Base-by-base conservation (phyloP, 2,797 vertebrate species). In the Catharus ustulatus region DNA sequence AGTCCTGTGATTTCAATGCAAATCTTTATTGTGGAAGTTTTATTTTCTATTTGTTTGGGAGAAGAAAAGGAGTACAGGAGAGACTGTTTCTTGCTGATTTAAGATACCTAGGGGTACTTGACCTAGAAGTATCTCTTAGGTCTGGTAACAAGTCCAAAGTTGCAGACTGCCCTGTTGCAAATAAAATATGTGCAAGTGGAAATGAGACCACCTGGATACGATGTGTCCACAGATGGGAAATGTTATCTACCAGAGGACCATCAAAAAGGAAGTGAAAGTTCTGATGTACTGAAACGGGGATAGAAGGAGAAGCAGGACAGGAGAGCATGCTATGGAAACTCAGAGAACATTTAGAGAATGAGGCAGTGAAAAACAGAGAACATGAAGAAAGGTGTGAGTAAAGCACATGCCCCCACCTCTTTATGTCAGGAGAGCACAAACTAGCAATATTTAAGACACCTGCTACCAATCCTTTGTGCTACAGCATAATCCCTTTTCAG, bases 1-100 rank as follows among this genome's bases (percentile, higher is more conserved):
- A 94, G 74, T 93, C 66, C 59, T 96, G 46, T 45, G 49, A 94
- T 94, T 96, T 92, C 88, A 86, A 58, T 93, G 84, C 62, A 95
- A 72, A 83, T 85, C 73, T 89, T 91, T 73, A 86, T 43, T 43
- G 27, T 61, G 30, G 30, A 74, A 87, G 5, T 1, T 0, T 0
- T 48, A 91, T 77, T 89, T 89, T 36, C 24, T 46, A 15, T 74
- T 72, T 92, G 49, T 67, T 83, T 87, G 2, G 20, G 11, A 89
- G 29, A 73, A 73, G 24, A 64, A 36, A 20, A n/a, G 15, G 21
- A 71, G 21, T 29, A 42, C 6, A 1, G 13, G 9, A 74, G 22
- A 84, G 27, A 58, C 10, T 24, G 22, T 71, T 91, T 78, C 76
- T 52, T 36, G 12, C 42, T 67, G 13, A 59, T 90, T 93, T 89